A percentile compares a stretch with the other conserved stretches of the same genome.
Evolutionary conservation across 2,888 invertebrate species (phyloP).

Genomic region (Cephus rjabovi): DNA sequence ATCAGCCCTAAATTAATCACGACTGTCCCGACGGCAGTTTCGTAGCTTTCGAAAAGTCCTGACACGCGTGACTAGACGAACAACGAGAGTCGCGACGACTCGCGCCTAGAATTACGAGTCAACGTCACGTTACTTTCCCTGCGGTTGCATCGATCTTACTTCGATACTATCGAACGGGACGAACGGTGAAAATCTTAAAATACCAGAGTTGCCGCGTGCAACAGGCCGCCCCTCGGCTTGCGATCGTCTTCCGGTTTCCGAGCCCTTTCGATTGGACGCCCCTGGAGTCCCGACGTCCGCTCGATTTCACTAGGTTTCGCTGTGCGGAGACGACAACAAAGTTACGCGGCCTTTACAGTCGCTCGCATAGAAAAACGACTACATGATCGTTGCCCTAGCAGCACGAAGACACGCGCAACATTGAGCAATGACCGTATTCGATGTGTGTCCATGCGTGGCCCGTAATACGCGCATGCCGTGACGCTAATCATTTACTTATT

Average conservation of each 20-base stretch:
- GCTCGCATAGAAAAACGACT: neutral
- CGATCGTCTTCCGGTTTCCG: neutral
- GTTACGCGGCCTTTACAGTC: neutral
- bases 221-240: too few species aligned
- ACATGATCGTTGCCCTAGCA: neutral
- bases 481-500: slow-evolving; percentile 26
- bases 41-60: neutral
- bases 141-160: neutral
- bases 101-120: neutral
- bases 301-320: neutral
- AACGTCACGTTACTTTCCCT: slow-evolving; percentile 4
- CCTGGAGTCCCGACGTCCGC: neutral
- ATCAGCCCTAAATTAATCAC: too few species aligned
- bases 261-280: neutral
- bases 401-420: slow-evolving; percentile 25
- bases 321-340: neutral
- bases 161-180: neutral
- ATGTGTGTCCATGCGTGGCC: slow-evolving; percentile 51
- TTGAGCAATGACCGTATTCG: slow-evolving; percentile 54
- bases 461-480: slow-evolving; percentile 9
- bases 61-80: neutral
- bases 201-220: too few species aligned
- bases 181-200: neutral
- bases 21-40: too few species aligned
- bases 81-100: neutral